Evolutionary conservation across 2,797 vertebrate species (phyloP).

Genomic region (Chiloscyllium punctatum): DNA sequence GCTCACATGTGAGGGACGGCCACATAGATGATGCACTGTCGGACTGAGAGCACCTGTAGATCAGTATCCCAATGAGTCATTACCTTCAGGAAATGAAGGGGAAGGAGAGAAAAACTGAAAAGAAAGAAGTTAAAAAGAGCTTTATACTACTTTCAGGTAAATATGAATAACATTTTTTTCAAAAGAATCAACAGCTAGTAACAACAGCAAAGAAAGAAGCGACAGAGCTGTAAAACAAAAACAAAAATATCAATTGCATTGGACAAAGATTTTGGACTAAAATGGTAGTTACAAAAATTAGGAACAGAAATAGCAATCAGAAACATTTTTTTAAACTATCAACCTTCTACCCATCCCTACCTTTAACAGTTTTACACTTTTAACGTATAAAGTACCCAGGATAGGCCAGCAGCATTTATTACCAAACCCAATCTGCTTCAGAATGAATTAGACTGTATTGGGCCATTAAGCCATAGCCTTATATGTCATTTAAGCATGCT

Average conservation of each 20-base stretch:
- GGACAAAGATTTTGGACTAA: background rate
- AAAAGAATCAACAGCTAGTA: slow-evolving; percentile 7
- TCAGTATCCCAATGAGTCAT: slow-evolving; percentile 25
- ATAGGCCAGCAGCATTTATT: slow-evolving; percentile 31
- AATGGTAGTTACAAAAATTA: background rate
- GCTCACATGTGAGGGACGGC: slow-evolving; percentile 20
- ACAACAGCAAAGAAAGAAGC: background rate
- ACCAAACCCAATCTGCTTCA: background rate
- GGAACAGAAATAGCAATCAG: background rate
- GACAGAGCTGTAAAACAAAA: background rate
- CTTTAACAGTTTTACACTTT: slow-evolving; percentile 17
- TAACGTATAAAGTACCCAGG: slow-evolving; percentile 38
- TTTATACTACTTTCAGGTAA: background rate
- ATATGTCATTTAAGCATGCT: too few relatives aligned
- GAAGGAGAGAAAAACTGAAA: slow-evolving; percentile 13
- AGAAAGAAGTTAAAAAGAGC: slow-evolving; percentile 25
- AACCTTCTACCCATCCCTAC: background rate
- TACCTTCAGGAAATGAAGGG: slow-evolving; percentile 19
- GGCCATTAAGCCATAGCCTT: background rate
- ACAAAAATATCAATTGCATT: background rate
- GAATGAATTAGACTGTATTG: background rate
- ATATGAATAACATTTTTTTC: background rate
- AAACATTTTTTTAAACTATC: background rate
- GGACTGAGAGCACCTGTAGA: background rate
- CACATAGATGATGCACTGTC: background rate